These are phyloP conservation scores for Nasonia vitripennis DNA, from an alignment of 1,140 invertebrate genomes.

Conservation along the genomic window DNA sequence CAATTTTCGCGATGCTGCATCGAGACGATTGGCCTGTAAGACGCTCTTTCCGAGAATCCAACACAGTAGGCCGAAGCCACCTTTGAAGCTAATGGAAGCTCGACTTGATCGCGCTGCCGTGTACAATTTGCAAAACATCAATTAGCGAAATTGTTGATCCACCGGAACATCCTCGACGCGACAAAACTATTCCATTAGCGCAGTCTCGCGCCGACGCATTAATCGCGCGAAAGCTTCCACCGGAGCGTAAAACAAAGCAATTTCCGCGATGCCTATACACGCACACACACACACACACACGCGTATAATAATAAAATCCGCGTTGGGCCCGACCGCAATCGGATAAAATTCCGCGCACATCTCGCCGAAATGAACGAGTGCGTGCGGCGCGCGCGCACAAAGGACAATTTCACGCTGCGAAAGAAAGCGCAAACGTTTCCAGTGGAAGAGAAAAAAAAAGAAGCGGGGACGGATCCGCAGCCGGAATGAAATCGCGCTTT, in stretches of 20 bases:
- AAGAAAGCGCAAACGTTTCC: constrained; percentile 29
- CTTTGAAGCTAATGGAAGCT: no score
- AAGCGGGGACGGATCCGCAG: not conserved
- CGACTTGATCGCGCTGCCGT: no score
- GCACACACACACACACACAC: no score
- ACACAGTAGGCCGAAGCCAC: not conserved
- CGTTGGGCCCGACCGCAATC: not conserved
- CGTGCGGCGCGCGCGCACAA: not conserved
- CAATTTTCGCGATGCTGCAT: constrained; percentile 10
- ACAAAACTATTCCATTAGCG: not conserved
- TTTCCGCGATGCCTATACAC: not conserved
- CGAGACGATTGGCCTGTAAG: not conserved
- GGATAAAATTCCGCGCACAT: not conserved
- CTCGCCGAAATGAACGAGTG: not conserved
- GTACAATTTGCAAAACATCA: not conserved
- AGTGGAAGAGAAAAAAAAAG: constrained; percentile 14
- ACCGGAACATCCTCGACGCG: not conserved
- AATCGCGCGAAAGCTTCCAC: not conserved
- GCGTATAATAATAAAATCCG: not conserved
- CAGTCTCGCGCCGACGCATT: not conserved
- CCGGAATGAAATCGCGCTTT: constrained; percentile 30
- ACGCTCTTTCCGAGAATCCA: not conserved
- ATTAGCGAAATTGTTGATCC: not conserved
- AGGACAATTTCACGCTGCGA: constrained; percentile 15
- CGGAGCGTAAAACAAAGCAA: not conserved